Percentiles rank a stretch among this genome's conserved stretches.
These are phyloP conservation scores for Mionectes macconnelli DNA, from an alignment of 2,113 vertebrate species.

Conservation along the genomic window DNA sequence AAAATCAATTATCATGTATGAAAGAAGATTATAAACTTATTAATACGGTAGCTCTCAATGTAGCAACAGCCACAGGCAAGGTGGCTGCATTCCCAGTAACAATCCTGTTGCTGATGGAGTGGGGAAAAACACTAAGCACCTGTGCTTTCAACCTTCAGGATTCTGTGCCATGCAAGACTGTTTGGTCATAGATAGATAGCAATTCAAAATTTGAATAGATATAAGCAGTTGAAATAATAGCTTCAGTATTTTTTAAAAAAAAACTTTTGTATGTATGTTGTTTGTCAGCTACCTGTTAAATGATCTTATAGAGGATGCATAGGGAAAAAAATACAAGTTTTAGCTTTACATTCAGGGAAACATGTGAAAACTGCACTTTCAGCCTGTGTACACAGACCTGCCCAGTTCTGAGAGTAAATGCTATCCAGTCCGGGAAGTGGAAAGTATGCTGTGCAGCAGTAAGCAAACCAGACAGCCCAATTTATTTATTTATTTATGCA, in stretches of 20 bases:
- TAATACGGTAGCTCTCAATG: background rate
- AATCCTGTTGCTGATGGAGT: background rate
- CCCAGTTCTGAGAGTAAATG: background rate
- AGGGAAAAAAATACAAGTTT: background rate
- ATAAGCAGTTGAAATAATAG: background rate
- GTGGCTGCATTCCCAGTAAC: background rate
- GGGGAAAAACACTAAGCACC: background rate
- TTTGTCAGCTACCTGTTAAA: background rate
- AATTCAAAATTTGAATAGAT: background rate
- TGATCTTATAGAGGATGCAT: background rate
- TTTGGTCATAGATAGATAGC: background rate
- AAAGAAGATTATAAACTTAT: background rate
- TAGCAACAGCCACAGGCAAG: rapidly evolving
- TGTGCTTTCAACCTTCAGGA: background rate
- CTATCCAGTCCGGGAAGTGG: background rate
- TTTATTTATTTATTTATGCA: background rate
- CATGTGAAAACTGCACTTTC: background rate
- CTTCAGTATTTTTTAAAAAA: background rate
- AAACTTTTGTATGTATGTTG: rapidly evolving
- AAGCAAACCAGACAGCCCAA: background rate
- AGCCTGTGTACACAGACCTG: background rate
- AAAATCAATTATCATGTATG: background rate
- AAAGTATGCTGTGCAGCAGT: background rate
- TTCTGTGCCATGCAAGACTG: background rate
- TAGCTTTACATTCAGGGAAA: background rate